Base-by-base conservation (phyloP, 2,797 vertebrate genomes). In the Syngnathus acus region DNA sequence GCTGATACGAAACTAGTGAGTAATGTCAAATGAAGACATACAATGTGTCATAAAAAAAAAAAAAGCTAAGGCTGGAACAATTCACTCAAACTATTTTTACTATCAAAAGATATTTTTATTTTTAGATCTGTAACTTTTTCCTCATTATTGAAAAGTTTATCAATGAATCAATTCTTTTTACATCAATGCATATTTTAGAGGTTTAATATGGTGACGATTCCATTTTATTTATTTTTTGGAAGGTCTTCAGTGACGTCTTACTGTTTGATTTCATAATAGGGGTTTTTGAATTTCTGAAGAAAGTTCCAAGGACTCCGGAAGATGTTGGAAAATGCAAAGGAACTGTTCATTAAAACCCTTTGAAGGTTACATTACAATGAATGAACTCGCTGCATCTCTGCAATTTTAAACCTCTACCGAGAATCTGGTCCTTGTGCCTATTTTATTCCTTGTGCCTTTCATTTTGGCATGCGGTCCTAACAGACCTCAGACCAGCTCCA, bases 401-500 rank as follows among this genome's bases (percentile, higher is more conserved):
- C 65, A 76, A 77, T 79, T 79, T 53, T 77, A 75, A 83, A 68
- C 26, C 26, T 32, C 26, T 32, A 54, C 74, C 65, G 5, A 70
- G 70, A 78, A 81, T 82, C 84, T 76, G 78, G 74, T 74, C 68
- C 67, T 62, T 61, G 63, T 23, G 72, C 74, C 64, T 37, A 26
- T 57, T 9, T 32, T 37, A 19, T 48, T 32, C 26, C 26, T 47
- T 14, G 43, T 47, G 43, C 14, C 43, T 47, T 72, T 74, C 73
- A 43, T 67, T 84, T 69, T 67, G 62, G 73, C 80, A 75, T 75
- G 82, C 77, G 81, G 84, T 80, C 73, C 70, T 83, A 83, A 86
- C 68, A 81, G 78, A 78, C 73, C 86, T 82, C 71, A 75, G 77
- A 77, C 78, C 82, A 81, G 85, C 82, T 85, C 78, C 73, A 75